phyloP scores from a whole-genome alignment of 2,113 vertebrate species.

The Heliornis fulica region DNA sequence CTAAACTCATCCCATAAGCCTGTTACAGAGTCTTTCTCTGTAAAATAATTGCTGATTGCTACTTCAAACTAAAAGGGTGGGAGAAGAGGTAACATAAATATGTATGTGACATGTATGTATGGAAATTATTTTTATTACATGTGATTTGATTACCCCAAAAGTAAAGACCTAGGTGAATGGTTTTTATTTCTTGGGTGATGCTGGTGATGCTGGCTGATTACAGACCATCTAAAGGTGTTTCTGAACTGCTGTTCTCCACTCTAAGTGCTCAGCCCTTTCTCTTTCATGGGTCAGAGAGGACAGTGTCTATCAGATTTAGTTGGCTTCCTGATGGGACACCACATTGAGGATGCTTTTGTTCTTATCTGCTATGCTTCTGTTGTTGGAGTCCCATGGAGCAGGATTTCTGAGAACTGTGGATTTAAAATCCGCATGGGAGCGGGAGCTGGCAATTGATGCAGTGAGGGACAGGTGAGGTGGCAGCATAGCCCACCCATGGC shows the following conservation, averaged over 20 bases:
- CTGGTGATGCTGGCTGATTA: background rate
- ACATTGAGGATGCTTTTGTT: slow-evolving; percentile 32
- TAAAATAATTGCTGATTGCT: slow-evolving; percentile 30
- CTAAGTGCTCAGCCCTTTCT: background rate
- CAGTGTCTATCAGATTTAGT: slow-evolving; percentile 8
- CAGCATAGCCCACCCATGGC: background rate
- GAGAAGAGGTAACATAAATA: background rate
- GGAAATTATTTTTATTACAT: background rate
- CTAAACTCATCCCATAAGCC: slow-evolving; percentile 27
- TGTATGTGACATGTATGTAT: background rate
- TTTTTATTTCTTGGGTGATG: background rate
- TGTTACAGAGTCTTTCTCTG: background rate
- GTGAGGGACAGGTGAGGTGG: background rate
- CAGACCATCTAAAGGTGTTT: background rate
- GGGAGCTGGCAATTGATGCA: background rate
- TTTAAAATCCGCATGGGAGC: background rate
- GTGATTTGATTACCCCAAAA: background rate
- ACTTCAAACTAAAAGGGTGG: background rate
- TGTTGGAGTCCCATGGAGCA: slow-evolving; percentile 5
- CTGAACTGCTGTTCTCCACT: background rate
- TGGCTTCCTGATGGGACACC: slow-evolving; percentile 38
- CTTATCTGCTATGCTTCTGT: slow-evolving; percentile 16
- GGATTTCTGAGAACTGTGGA: background rate
- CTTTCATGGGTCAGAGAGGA: background rate
- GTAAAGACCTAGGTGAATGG: background rate